Evolutionary conservation across 2,113 vertebrate genomes (phyloP).

Genomic region (Willisornis vidua): DNA sequence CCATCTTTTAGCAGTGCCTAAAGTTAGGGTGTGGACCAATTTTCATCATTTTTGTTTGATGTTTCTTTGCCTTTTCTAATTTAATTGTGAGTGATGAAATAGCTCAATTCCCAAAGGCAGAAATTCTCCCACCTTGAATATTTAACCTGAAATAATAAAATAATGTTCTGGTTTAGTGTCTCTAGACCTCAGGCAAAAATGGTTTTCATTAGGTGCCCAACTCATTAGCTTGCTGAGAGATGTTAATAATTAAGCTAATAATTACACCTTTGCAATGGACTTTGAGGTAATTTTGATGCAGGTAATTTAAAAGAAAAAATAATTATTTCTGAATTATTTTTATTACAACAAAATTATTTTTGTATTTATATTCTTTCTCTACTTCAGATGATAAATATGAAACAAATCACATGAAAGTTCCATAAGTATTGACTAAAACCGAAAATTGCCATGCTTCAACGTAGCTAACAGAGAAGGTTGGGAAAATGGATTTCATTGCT

Average conservation of each 20-base stretch:
- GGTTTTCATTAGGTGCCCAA: neutral
- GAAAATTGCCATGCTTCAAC: neutral
- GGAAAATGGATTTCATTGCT: neutral
- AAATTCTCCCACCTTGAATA: neutral
- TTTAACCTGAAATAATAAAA: constrained; percentile 3
- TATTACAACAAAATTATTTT: neutral
- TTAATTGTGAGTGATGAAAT: neutral
- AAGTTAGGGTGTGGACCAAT: neutral
- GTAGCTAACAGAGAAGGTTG: neutral
- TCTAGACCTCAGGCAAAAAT: neutral
- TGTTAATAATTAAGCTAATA: constrained; percentile 41
- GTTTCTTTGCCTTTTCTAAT: neutral
- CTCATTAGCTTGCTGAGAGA: constrained; percentile 13
- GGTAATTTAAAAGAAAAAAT: neutral
- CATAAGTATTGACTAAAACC: neutral
- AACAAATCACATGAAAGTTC: neutral
- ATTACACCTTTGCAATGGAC: constrained; percentile 23
- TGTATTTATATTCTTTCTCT: neutral
- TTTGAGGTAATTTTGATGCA: neutral
- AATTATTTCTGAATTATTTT: neutral
- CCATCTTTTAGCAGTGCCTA: neutral
- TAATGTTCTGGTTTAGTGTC: neutral
- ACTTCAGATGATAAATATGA: neutral
- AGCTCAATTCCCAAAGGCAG: neutral
- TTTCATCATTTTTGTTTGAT: neutral